These are phyloP conservation scores for Drosophila falleni DNA, from an alignment of 2,888 invertebrate genomes.

Conservation along the genomic window DNA sequence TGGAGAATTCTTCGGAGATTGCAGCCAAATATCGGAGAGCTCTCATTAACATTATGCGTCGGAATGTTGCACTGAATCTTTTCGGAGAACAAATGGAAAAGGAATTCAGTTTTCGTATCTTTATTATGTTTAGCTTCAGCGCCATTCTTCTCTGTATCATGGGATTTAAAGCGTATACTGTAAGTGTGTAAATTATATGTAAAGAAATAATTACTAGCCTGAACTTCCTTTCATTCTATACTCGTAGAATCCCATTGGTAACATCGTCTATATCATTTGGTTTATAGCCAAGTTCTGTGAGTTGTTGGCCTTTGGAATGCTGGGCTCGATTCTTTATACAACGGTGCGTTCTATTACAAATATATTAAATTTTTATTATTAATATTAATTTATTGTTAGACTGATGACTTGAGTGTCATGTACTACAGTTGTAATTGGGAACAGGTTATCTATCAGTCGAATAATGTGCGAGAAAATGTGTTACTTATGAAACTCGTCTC, in stretches of 20 bases:
- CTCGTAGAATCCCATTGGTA: slow-evolving; percentile 64
- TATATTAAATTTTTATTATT: neutral
- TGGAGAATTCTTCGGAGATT: slow-evolving; percentile 19
- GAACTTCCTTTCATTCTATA: neutral
- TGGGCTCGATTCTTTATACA: slow-evolving; percentile 69
- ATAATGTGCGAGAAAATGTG: slow-evolving; percentile 61
- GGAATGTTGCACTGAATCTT: slow-evolving; percentile 69
- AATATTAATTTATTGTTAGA: slow-evolving; percentile 36
- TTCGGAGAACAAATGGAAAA: slow-evolving; percentile 71
- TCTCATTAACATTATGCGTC: slow-evolving; percentile 59
- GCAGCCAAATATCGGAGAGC: slow-evolving; percentile 58
- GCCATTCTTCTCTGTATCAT: slow-evolving; percentile 74
- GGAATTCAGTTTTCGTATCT: slow-evolving; percentile 77
- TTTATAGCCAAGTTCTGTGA: slow-evolving; percentile 70
- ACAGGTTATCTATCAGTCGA: slow-evolving; percentile 60
- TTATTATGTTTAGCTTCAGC: slow-evolving; percentile 77
- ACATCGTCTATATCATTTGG: slow-evolving; percentile 70
- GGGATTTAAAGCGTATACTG: slow-evolving; percentile 77
- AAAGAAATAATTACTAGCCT: neutral
- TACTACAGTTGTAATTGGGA: slow-evolving; percentile 79
- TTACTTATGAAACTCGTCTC: slow-evolving; percentile 70
- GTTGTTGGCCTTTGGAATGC: slow-evolving; percentile 65
- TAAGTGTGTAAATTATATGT: slow-evolving; percentile 35
- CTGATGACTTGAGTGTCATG: slow-evolving; percentile 69
- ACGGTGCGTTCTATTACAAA: slow-evolving; percentile 52